Base-by-base conservation (phyloP, 2,113 vertebrate genomes). In the Emydura subglobosa region DNA sequence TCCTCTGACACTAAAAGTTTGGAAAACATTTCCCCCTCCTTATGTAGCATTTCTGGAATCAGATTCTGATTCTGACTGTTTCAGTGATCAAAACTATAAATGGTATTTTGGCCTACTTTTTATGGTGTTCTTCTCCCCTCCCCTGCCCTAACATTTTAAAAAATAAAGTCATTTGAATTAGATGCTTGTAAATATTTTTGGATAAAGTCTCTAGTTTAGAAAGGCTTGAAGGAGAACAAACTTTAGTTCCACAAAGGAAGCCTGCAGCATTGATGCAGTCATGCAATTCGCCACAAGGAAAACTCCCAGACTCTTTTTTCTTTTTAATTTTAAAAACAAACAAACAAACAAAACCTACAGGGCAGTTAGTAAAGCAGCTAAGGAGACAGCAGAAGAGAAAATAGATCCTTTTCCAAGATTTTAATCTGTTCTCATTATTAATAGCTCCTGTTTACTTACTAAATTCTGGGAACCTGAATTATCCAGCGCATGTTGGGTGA, bases 401-500 rank as follows among this genome's bases (percentile, higher is more conserved):
- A 54, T 29, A 80, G 47, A 29, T 88, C 39, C 9, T 92, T 24
- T 79, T 83, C 16, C 85, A 91, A 34, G 59, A 95, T 90, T 95
- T 91, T 53, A 90, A 87, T 89, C 79, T 86, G 54, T 72, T 55
- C 82, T 54, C 50, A 68, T 92, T 83, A 96, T 53, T 68, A 91
- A 92, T 47, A 92, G 53, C 42, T 95, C 93, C 88, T 91, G 87
- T 68, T 87, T 95, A 98, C 99, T 99, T 98, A 99, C 99, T 99
- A 99, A 98, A 99, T 99, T 95, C 99, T 98, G 88, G 99, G 99
- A 85, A 99, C 98, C 97, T 99, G 99, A 97, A 99, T 99, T 96
- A 99, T 99, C 99, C 99, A 99, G 96, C 99, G 99, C 98, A 99
- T 98, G 97, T 99, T 99, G 91, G 99, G 99, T 1, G 99, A 99